phyloP scores from a whole-genome alignment of 2,797 vertebrate genomes.

The Enteromius argenteus region DNA sequence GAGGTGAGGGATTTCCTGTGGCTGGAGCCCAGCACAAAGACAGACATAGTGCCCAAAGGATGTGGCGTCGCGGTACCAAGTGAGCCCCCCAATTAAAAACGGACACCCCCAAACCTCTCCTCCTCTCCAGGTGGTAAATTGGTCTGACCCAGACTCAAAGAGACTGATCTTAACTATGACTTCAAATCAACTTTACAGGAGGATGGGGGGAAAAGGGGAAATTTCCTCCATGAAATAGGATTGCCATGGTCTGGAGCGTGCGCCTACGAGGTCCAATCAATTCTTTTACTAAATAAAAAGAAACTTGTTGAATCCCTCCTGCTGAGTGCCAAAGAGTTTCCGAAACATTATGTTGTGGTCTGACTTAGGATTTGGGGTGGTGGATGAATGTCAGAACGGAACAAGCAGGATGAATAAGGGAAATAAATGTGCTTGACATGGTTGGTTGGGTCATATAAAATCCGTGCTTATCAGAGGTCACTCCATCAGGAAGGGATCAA shows the following conservation, averaged over 20 bases:
- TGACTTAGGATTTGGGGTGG: conserved; percentile 67
- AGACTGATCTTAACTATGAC: conserved; percentile 82
- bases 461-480: conserved; percentile 55
- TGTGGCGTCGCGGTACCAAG: conserved; percentile 75
- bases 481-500: conserved; percentile 52
- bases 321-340: conserved; percentile 86
- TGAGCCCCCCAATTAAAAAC: conserved; percentile 85
- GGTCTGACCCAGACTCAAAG: conserved; percentile 81
- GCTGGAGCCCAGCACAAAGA: conserved; percentile 86
- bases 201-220: conserved; percentile 63
- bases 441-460: conserved; percentile 63
- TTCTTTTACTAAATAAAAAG: conserved; percentile 76
- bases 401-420: conserved; percentile 66
- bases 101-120: conserved; percentile 72
- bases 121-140: conserved; percentile 87
- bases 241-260: conserved; percentile 76
- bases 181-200: conserved; percentile 79
- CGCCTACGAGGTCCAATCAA: conserved; percentile 68
- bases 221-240: conserved; percentile 80
- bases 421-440: conserved; percentile 73
- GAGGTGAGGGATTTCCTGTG: conserved; percentile 95
- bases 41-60: conserved; percentile 88
- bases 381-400: conserved; percentile 61
- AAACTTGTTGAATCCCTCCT: conserved; percentile 78
- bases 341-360: conserved; percentile 59